Evolutionary conservation across 2,888 invertebrate species (phyloP), one percentile per base, ranked within the genome.

Genomic region (Drosophila putrida): DNA sequence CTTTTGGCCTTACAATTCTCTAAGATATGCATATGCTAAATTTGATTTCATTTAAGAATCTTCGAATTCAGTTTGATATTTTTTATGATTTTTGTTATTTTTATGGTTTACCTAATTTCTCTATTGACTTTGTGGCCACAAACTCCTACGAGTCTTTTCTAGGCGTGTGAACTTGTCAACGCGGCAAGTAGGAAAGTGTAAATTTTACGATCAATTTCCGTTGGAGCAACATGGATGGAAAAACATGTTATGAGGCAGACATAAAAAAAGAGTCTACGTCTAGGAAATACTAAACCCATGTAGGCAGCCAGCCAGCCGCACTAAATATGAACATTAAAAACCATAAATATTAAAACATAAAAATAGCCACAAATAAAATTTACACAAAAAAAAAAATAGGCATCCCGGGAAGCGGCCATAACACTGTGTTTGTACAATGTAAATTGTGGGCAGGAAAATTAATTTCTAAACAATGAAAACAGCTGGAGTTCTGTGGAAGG

Each of bases 271-370:
- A 58, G 58, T 20, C 13, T 27, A 43, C 9, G n/a, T 13, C 53
- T 49, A 39, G 78, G 75, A 73, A 78, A 76, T 63, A 36, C 49
- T 73, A 74, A 43, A 63, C 57, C 50, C 72, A 58, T 80, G 71
- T 80, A 64, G 65, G 74, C 80, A 79, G 75, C 64, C 72, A 35
- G 35, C 63, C 72, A 35, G 35, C 9, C 57, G 35, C 69, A 81
- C 82, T 83, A 83, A 81, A 79, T 81, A 86, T 84, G 84, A 73
- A 70, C 82, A 83, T 83, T 83, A 71, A 67, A 83, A 80, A 66
- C 75, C 78, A 83, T 86, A 83, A 83, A 83, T 83, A 84, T 84
- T 68, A 84, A 86, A 79, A 81, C 81, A 83, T 81, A 78, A 86
- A 86, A 82, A 82, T 78, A 78, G 51, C 35, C 63, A 77, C 68